These are phyloP conservation scores for Lepidocolaptes lacrymiger DNA, from an alignment of 2,797 vertebrate species.

Conservation along the genomic window DNA sequence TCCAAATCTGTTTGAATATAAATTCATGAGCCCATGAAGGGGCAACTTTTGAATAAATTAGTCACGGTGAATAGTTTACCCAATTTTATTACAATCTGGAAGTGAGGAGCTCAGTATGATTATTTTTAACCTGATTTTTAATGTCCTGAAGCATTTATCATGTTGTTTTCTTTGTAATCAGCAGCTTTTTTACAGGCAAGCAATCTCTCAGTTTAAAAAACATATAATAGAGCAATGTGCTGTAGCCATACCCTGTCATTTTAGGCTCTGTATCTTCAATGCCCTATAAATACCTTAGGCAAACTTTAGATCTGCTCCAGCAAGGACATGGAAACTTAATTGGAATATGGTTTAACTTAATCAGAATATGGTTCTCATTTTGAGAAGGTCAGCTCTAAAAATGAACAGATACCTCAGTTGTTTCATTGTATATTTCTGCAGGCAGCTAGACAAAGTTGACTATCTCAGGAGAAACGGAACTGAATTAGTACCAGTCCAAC, in stretches of 20 bases:
- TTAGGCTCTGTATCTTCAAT: not conserved
- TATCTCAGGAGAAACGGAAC: not conserved
- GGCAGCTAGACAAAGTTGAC: not conserved
- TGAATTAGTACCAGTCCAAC: not conserved
- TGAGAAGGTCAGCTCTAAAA: not conserved
- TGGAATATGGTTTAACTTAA: not conserved
- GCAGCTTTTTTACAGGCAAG: not conserved
- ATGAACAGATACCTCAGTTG: not conserved
- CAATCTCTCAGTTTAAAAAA: not conserved
- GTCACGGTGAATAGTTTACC: slow-evolving; percentile 18
- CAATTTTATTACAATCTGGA: slow-evolving; percentile 18
- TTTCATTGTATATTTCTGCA: not conserved
- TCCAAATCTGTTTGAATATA: slow-evolving; percentile 12
- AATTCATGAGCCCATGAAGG: slow-evolving; percentile 32
- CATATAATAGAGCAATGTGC: not conserved
- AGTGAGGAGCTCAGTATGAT: not conserved
- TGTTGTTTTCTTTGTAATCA: slow-evolving; percentile 3
- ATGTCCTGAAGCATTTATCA: not conserved
- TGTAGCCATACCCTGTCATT: not conserved
- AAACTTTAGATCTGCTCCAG: not conserved
- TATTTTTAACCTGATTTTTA: slow-evolving; percentile 19
- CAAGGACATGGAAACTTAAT: not conserved
- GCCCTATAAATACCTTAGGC: not conserved
- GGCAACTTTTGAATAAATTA: slow-evolving; percentile 37
- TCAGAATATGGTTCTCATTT: not conserved